Percentiles rank a stretch among this genome's conserved stretches.
Conservation (phyloP, 2,888 invertebrate genomes). For the Campopleginae sp. region DNA sequence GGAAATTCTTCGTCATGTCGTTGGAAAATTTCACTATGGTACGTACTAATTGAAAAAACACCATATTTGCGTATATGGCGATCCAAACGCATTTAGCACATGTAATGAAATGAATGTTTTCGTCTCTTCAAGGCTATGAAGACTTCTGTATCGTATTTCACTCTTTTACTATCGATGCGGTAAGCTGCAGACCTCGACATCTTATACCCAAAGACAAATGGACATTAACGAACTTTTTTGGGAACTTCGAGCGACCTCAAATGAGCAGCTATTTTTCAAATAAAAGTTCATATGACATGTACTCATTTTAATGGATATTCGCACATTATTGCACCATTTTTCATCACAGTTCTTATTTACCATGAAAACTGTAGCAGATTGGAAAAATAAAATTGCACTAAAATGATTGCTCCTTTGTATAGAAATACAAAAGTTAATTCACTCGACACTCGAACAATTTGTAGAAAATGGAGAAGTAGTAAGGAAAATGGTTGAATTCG, state of each 20-base stretch:
- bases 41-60: not conserved
- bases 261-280: not conserved
- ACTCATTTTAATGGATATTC: not conserved
- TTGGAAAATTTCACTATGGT: conserved; percentile 53
- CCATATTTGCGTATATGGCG: not conserved
- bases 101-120: not conserved
- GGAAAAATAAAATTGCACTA: not conserved
- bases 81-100: not conserved
- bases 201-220: not conserved
- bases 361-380: not conserved
- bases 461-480: too few species aligned
- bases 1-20: conserved; percentile 56
- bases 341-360: too few species aligned
- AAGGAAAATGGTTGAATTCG: not conserved
- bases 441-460: too few species aligned
- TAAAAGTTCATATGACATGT: not conserved
- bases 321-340: not conserved
- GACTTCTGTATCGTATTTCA: conserved; percentile 57
- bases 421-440: too few species aligned
- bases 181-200: not conserved
- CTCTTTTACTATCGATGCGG: conserved; percentile 58
- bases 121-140: conserved; percentile 38
- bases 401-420: not conserved
- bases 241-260: not conserved
- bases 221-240: not conserved